Evolutionary conservation across 2,888 invertebrate genomes (phyloP), one percentile per base, ranked within the genome.

Genomic region (Macrophya alboannulata): DNA sequence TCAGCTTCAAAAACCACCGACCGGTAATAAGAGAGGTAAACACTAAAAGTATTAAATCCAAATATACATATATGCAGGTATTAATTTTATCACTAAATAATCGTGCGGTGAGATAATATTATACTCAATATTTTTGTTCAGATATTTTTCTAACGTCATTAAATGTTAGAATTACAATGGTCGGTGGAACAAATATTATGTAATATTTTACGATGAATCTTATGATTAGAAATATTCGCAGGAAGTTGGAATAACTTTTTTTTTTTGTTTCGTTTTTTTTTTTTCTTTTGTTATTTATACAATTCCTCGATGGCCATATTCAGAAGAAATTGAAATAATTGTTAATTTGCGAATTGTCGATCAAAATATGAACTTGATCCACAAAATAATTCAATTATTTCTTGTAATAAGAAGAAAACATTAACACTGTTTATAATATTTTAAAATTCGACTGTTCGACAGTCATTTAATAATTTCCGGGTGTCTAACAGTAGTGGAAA

Each of bases 1-100:
- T 94, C 96, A 96, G 90, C 94, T 97, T 68, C 96, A 97, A 93
- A 96, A 96, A 90, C 97, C 97, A 45, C 97, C 97, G 43, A 91
- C 94, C 55, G 95, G 95, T 83, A 95, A 94, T 86, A 97, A 97
- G 92, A 94, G 97, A 87, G 96, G 96, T 86, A 97, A 97, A 90
- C 96, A 96, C 94, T 96, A 94, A 95, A 89, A 48, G 51, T 68
- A 21, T 12, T 25, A 21, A 62, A 43, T 43, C 40, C 15, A 45
- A 55, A 77, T 55, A 12, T n/a, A 45, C n/a, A 5, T 43, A 15
- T 40, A 62, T 40, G 40, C 37, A 6, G 59, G 62, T 55, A 81
- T 62, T 62, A 21, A 40, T 62, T 40, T 55, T 40, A 43, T 81
- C 62, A 40, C n/a, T 31, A 31, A 31, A 43, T 10, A 62, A 62